Conservation (phyloP, 2,113 vertebrate species). For the Rhinogobius similis region DNA sequence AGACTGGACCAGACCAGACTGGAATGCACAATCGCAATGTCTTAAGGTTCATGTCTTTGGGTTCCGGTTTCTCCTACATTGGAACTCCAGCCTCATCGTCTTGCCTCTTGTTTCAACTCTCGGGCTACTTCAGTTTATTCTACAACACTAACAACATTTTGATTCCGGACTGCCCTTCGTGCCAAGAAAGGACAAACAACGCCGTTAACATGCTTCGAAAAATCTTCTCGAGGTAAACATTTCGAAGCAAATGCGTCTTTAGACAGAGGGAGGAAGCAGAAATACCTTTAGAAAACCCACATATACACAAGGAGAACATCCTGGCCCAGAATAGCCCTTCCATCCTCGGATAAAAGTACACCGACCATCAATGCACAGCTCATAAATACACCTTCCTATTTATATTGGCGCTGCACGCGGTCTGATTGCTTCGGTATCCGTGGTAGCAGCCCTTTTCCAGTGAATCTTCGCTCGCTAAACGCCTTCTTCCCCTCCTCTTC, state of each 20-base stretch:
- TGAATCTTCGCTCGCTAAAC: slow-evolving; percentile 25
- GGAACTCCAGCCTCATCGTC: too few species aligned
- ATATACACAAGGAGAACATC: not conserved
- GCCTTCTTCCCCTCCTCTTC: slow-evolving; percentile 8
- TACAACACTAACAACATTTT: too few species aligned
- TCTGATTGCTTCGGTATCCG: slow-evolving; percentile 18
- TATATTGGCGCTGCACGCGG: not conserved
- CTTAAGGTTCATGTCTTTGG: too few species aligned
- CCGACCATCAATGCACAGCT: not conserved
- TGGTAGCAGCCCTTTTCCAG: not conserved
- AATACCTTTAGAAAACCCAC: not conserved
- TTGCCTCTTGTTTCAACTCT: too few species aligned
- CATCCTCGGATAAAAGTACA: not conserved
- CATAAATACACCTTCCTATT: not conserved
- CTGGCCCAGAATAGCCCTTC: not conserved
- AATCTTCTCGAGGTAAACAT: not conserved
- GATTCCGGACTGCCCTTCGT: too few species aligned
- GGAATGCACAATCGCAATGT: too few species aligned
- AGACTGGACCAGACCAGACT: too few species aligned
- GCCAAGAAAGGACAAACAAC: not conserved
- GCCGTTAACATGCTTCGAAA: not conserved
- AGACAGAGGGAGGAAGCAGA: not conserved
- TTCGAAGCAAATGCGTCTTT: not conserved
- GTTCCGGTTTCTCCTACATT: too few species aligned
- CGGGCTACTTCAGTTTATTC: too few species aligned